Base-by-base conservation (phyloP, 2,113 vertebrate genomes). In the Apeltes quadracus region DNA sequence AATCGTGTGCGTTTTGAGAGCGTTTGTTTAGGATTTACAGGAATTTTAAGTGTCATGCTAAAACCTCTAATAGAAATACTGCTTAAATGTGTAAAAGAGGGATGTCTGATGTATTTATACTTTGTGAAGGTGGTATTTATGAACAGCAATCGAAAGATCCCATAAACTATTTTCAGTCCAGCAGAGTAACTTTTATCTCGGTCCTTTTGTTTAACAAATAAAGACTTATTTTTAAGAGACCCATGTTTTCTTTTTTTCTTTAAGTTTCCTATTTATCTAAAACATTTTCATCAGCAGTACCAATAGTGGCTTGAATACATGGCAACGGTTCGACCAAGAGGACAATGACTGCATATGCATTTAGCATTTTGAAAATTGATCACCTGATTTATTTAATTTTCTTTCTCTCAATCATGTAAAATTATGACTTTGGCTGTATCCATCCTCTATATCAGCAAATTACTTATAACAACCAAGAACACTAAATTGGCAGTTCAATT, bases 181-280 rank as follows among this genome's bases (percentile, higher is more conserved):
- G 76, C 84, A 90, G 75, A 84, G 75, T 87, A 86, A 86, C 82
- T 80, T 80, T 69, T 88, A 88, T 90, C 77, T 87, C 81, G 87
- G 78, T 89, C 78, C 73, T 88, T 89, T 65, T 90, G 88, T 92
- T 89, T 90, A 90, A 89, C 82, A 85, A 94, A 93, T 94, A 94
- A 94, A 94, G 84, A 89, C 83, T 86, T 93, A 92, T 94, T 93
- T 94, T 93, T 91, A 86, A 90, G 84, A 90, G 58, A 75, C 16
- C 16, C 10, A 10, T 14, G 9, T 20, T 66, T 29, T 63, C 72
- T 44, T 41, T 0, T 3, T 2, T 32, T 5, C 5, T 32, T 32
- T 32, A 32, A 1, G 29, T 32, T 34, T 34, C 51, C 59, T 43
- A 61, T 50, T 61, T 65, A 46, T 4, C 13, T 38, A 36, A 48